Base-by-base conservation (phyloP, 1,140 invertebrate species). In the Pinna nobilis region DNA sequence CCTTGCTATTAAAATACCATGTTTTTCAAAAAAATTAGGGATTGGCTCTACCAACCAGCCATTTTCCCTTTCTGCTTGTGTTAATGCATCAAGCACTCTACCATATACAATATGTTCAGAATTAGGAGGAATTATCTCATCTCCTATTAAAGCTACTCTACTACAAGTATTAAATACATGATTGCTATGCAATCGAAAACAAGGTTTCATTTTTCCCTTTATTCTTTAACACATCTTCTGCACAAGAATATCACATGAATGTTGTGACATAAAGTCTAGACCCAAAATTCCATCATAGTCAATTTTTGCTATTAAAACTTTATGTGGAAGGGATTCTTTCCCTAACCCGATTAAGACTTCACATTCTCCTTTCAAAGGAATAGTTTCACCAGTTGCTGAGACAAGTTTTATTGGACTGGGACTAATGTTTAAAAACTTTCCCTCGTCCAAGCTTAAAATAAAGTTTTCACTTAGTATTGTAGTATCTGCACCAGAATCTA, bases 221-320 rank as follows among this genome's bases (percentile, higher is more conserved):
- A 50, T 50, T 50, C 15, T 47, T 30, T 50, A 23, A 15, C n/a
- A 49, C 18, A 11, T 60, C 15, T 70, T 32, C 11, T 30, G 47
- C 20, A 70, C 5, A 7, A 44, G 39, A 9, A 70, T 44, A 49
- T 60, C 41, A 23, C 55, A 59, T 9, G 55, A 37, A 39, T 35
- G 3, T 32, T 30, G 15, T 11, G 41, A 3, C 44, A 70, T 30
- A 50, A 50, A 61, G 28, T 61, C 41, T 13, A 70, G 11, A 3
- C 67, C 55, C n/a, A 70, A 15, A n/a, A 53, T 66, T 37, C 64
- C 64, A 66, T 66, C 49, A 51, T 66, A 32, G 5, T 51, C 28
- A 37, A 66, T 66, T 9, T 66, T 49, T 35, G 64, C 64, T 20
- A 66, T 53, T n/a, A 66, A 51, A 25, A 66, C 20, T n/a, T 66